Conservation (phyloP, 92 coral and sea anemone genomes). For the Epizoanthus fatuus region DNA sequence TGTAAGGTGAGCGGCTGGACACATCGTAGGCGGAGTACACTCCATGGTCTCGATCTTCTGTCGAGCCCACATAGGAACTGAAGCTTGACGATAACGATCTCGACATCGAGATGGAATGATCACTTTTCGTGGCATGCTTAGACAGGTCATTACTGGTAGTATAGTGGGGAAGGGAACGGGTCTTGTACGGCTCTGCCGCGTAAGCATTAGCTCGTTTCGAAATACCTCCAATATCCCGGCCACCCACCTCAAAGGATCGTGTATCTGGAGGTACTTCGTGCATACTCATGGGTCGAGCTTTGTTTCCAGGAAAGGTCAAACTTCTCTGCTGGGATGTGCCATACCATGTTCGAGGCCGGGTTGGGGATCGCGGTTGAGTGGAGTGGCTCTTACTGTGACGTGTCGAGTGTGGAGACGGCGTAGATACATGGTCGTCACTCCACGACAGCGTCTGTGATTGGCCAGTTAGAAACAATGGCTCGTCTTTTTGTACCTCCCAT, state of each 20-base stretch:
- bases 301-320: constrained; percentile 4
- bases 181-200: constrained; percentile 39
- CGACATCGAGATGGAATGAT: constrained; percentile 52
- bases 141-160: neutral
- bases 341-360: constrained; percentile 73
- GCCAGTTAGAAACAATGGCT: constrained; percentile 19
- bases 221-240: neutral
- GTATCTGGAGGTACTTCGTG: constrained; percentile 69
- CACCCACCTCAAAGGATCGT: neutral
- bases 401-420: neutral
- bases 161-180: constrained; percentile 12
- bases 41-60: constrained; percentile 85
- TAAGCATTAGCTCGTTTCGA: neutral
- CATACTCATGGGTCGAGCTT: constrained; percentile 76
- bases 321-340: constrained; percentile 57
- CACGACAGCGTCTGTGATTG: neutral
- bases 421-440: neutral
- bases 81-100: constrained; percentile 85
- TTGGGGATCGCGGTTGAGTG: neutral
- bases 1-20: constrained; percentile 87
- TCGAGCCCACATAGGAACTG: constrained; percentile 88
- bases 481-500: constrained; percentile 10
- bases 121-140: constrained; percentile 12
- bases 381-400: neutral
- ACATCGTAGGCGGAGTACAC: constrained; percentile 91